These are phyloP conservation scores for Scaptomyza tumidula DNA, from an alignment of 2,888 invertebrate genomes.

Conservation along the genomic window DNA sequence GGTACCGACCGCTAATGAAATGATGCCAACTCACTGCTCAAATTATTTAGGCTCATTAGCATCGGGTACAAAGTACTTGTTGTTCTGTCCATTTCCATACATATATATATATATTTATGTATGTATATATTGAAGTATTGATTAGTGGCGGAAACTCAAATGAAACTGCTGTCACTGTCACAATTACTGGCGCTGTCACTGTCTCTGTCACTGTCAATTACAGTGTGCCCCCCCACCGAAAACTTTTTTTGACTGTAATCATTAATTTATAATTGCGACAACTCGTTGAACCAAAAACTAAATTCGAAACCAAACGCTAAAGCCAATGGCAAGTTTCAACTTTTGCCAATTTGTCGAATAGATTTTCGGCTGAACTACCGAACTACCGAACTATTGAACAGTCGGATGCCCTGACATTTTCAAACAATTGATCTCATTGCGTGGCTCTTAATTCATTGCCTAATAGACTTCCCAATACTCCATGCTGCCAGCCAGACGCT, in stretches of 20 bases:
- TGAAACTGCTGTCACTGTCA: slow-evolving; percentile 10
- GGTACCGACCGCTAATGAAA: slow-evolving; percentile 37
- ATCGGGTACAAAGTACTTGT: slow-evolving; percentile 13
- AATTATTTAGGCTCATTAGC: slow-evolving; percentile 52
- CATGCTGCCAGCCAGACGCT: slow-evolving; percentile 13
- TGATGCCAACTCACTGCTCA: slow-evolving; percentile 42
- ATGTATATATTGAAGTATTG: slow-evolving; percentile 46
- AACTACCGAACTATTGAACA: neutral
- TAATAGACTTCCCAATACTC: slow-evolving; percentile 61
- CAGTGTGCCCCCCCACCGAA: slow-evolving; percentile 5
- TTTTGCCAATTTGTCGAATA: slow-evolving; percentile 73
- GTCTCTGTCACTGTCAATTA: slow-evolving; percentile 18
- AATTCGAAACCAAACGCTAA: slow-evolving; percentile 28
- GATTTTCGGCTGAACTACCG: slow-evolving; percentile 46
- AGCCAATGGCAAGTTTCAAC: slow-evolving; percentile 65
- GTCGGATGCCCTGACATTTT: slow-evolving; percentile 50
- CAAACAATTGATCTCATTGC: slow-evolving; percentile 78
- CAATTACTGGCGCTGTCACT: neutral
- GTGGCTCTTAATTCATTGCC: slow-evolving; percentile 78
- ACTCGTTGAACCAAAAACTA: slow-evolving; percentile 19
- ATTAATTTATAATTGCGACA: slow-evolving; percentile 73
- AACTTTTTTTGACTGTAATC: slow-evolving; percentile 46
- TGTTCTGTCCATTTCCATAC: no score
- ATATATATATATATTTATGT: no score
- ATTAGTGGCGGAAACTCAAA: slow-evolving; percentile 43